Percentiles rank a stretch among this genome's conserved stretches.
Evolutionary conservation across 2,888 invertebrate species (phyloP).

Genomic region (Candidula unifasciata): DNA sequence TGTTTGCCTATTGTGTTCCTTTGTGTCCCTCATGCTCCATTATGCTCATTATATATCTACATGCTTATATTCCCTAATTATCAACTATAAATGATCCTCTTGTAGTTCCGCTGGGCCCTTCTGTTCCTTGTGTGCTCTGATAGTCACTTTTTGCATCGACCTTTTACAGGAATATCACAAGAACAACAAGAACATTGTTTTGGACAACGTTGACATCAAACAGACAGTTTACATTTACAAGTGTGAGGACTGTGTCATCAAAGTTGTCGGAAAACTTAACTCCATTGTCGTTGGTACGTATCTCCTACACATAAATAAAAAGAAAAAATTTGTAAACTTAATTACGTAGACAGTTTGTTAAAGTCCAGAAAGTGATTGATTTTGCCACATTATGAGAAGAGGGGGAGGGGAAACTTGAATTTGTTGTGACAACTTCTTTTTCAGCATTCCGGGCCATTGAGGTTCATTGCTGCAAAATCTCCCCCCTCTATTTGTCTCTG

Average conservation of each 20-base stretch:
- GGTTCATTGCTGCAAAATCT: too few relatives aligned
- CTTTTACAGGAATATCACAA: constrained; percentile 90
- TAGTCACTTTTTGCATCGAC: too few relatives aligned
- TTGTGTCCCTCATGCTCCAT: background rate
- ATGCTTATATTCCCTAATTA: background rate
- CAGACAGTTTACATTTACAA: constrained; percentile 98
- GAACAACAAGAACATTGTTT: constrained; percentile 87
- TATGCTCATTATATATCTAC: background rate
- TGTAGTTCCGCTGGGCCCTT: too few relatives aligned
- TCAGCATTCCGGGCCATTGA: too few relatives aligned
- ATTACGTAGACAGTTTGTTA: too few relatives aligned
- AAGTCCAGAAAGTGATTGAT: too few relatives aligned
- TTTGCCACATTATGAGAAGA: too few relatives aligned
- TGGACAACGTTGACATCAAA: constrained; percentile 95
- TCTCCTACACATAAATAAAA: background rate
- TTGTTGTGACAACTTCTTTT: too few relatives aligned
- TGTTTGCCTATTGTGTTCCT: too few relatives aligned
- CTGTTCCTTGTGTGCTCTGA: background rate
- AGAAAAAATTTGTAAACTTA: too few relatives aligned
- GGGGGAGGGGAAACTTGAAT: too few relatives aligned
- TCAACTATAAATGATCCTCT: background rate
- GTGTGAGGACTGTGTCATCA: constrained; percentile 92
- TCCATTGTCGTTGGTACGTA: constrained; percentile 87
- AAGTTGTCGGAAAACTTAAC: constrained; percentile 88
- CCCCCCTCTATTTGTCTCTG: too few relatives aligned